A percentile compares a stretch with the other conserved stretches of the same genome.
Evolutionary conservation across 2,113 vertebrate genomes (phyloP).

Genomic region (Procavia capensis): DNA sequence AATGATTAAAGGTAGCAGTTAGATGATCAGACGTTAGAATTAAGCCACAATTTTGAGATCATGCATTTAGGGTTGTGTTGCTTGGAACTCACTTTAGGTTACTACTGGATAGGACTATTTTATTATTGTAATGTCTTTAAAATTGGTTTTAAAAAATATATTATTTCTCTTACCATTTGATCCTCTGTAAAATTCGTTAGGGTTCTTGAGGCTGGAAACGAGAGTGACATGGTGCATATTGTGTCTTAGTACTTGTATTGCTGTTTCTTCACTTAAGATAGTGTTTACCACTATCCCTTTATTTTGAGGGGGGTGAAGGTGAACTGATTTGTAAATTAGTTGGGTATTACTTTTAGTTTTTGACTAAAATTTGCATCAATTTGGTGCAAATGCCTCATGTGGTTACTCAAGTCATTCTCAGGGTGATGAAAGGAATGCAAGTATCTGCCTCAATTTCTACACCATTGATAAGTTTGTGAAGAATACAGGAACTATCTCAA

Average conservation of each 20-base stretch:
- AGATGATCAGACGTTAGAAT: not conserved
- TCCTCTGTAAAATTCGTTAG: not conserved
- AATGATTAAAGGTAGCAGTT: not conserved
- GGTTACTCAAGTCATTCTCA: not conserved
- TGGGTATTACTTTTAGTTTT: not conserved
- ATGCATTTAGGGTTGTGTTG: not conserved
- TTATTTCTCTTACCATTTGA: not conserved
- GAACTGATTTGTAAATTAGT: not conserved
- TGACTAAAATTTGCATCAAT: not conserved
- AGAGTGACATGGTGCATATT: not conserved
- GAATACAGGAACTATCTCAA: not conserved
- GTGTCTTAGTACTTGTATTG: not conserved
- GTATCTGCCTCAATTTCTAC: not conserved
- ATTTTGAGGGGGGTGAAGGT: not conserved
- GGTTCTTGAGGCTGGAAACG: slow-evolving; percentile 2
- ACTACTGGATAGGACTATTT: not conserved
- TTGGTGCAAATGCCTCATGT: not conserved
- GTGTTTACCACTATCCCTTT: not conserved
- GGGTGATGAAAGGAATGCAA: not conserved
- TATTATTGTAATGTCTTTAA: not conserved
- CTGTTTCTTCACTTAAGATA: not conserved
- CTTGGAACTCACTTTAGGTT: not conserved
- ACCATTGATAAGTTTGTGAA: not conserved
- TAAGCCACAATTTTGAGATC: not conserved
- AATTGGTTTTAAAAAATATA: not conserved